Evolutionary conservation across 2,113 vertebrate species (phyloP), one percentile per base, ranked within the genome.

Genomic region (Typhlomys cinereus): DNA sequence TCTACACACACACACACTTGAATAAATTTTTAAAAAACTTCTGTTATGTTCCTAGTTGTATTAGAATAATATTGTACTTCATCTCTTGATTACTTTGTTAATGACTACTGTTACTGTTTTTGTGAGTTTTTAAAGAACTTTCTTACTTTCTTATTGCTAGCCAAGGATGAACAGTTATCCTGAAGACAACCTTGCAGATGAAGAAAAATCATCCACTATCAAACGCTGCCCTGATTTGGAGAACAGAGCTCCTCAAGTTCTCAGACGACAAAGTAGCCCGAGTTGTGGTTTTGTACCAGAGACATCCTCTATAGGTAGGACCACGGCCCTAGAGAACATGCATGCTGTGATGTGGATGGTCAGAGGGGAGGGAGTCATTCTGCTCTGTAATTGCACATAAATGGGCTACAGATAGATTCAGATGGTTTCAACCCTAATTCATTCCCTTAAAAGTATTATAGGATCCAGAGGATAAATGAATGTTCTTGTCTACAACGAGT

Each of bases 221-320:
- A 99, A 99, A 84, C 98, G 98, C 82, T 99, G 99, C 85, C 98
- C 98, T 0, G 98, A 98, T 90, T 96, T 97, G 0, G 99, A 99
- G 87, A 98, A 96, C 93, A 98, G 98, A 73, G 97, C 98, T 6
- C 94, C 96, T 9, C 96, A 97, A 27, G 96, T 98, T 81, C 97
- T 97, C 36, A 98, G 99, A 95, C 98, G 99, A 88, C 99, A 98
- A 94, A 99, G 99, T 75, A 99, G 98, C 34, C 99, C 99, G 4
- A 98, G 98, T 12, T 98, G 98, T 84, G 98, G 98, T 83, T 97
- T 97, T 89, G 98, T 98, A 93, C 1, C 93, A 0, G 99, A 99
- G 90, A 94, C 97, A 61, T 96, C 97, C 1, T 97, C 98, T 67
- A 39, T 98, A 85, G 98, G 98, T 81, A 98, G 98, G 96, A 98